Base-by-base conservation (phyloP, 2,113 vertebrate genomes). In the Panthera tigris region DNA sequence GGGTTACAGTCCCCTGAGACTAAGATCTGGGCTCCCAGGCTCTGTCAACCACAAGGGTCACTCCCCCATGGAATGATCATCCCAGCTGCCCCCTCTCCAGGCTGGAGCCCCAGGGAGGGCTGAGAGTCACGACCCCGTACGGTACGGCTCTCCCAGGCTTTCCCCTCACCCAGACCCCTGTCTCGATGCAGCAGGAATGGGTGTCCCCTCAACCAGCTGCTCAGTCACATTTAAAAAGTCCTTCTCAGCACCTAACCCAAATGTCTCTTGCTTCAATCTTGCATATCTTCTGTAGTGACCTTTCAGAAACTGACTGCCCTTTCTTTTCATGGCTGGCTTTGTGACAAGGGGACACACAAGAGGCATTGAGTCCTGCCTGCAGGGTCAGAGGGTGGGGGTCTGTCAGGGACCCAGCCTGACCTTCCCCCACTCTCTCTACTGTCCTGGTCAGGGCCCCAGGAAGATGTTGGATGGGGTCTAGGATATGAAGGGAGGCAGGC, bases 301-400 rank as follows among this genome's bases (percentile, higher is more conserved):
- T 98, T 98, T 97, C 55, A 39, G 76, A 82, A 89, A 96, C 97
- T 97, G 89, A 95, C 92, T 68, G 69, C 69, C 94, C 84, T 98
- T 98, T 98, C 94, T 97, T 97, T 74, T n/a, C 80, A n/a, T 4
- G 12, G 63, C 91, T 97, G 97, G 97, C 94, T 74, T 41, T 0
- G 11, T 89, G 97, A 97, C 97, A 97, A 97, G 87, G 57, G 91
- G 48, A 71, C 71, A 98, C 97, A 98, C 96, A 97, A 84, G 94
- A 80, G 57, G 89, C 98, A 97, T 97, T 98, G 97, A 97, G 90
- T 82, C 36, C 91, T 66, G 93, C 41, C 89, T 78, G 13, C 68
- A 55, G 89, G 65, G 41, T 29, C 19, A 16, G 61, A 78, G 71
- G 27, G n/a, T 23, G 78, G 86, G 89, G 57, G 90, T 71, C 61